phyloP scores from a whole-genome alignment of 2,888 invertebrate genomes.

The Dasypogon diadema region DNA sequence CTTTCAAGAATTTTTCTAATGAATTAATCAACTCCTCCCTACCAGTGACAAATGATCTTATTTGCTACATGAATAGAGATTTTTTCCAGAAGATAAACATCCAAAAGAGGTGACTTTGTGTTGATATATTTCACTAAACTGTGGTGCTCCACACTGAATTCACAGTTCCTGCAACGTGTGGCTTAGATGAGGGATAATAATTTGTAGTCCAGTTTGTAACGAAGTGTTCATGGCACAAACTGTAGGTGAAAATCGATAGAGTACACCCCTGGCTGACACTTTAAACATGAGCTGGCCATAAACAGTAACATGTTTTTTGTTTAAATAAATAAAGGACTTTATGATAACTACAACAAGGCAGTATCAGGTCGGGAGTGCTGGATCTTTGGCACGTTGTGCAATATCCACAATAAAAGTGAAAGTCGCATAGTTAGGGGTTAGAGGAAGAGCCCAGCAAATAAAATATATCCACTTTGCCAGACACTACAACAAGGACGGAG shows the following conservation, averaged over 20 bases:
- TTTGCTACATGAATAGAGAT: constrained; percentile 22
- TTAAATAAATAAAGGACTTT: constrained; percentile 34
- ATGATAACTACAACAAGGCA: constrained; percentile 18
- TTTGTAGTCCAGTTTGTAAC: constrained; percentile 12
- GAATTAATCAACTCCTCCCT: constrained; percentile 45
- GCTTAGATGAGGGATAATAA: constrained; percentile 3
- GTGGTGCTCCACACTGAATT: too few relatives aligned
- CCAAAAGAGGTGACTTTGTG: not conserved
- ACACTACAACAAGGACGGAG: constrained; percentile 3
- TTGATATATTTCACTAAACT: too few relatives aligned
- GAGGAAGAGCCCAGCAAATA: not conserved
- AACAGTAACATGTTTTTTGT: not conserved
- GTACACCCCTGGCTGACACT: not conserved
- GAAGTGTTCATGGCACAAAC: not conserved
- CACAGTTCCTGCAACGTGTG: not conserved
- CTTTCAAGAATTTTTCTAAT: constrained; percentile 45
- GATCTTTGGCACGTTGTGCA: constrained; percentile 5
- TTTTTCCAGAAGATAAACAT: not conserved
- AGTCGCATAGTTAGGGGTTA: constrained; percentile 20
- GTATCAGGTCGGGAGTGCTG: not conserved
- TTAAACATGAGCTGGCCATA: not conserved
- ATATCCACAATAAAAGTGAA: constrained; percentile 30
- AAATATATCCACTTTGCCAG: constrained; percentile 31
- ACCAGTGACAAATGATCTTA: constrained; percentile 42
- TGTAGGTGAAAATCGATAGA: constrained; percentile 29